These are phyloP conservation scores for Diachasmimorpha longicaudata DNA, from an alignment of 1,140 invertebrate species.

Conservation along the genomic window DNA sequence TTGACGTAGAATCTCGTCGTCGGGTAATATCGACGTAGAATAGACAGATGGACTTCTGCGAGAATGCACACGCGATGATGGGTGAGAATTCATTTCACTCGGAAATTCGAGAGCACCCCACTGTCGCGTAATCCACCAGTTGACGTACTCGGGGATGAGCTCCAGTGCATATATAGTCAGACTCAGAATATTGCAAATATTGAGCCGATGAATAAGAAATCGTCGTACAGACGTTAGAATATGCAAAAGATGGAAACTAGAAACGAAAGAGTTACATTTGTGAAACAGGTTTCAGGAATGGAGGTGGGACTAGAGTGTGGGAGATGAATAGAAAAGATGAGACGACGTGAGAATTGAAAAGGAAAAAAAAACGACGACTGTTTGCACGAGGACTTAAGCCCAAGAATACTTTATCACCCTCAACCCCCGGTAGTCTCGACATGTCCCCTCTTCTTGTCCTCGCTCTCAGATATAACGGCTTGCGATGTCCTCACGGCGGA, in stretches of 20 bases:
- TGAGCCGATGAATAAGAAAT: conserved; percentile 32
- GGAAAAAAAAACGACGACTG: conserved; percentile 1
- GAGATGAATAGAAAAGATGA: not conserved
- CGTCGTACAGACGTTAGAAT: conserved; percentile 16
- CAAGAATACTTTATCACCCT: conserved; percentile 26
- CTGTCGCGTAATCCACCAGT: conserved; percentile 20
- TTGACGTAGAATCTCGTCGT: not conserved
- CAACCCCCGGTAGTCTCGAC: not conserved
- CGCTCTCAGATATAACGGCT: not conserved
- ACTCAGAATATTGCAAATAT: conserved; percentile 27
- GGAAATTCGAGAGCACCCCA: not conserved
- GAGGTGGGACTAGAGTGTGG: too few relatives aligned
- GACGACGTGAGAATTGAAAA: not conserved
- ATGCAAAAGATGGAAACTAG: not conserved
- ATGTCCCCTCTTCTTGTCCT: conserved; percentile 8
- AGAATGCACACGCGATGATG: not conserved
- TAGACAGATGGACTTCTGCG: not conserved
- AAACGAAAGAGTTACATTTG: not conserved
- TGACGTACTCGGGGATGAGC: conserved; percentile 20
- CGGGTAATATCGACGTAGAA: not conserved
- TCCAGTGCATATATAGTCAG: not conserved
- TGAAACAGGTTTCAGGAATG: not conserved
- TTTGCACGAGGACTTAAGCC: conserved; percentile 28
- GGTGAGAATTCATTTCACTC: not conserved
- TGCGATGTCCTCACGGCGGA: not conserved